These are phyloP conservation scores for Mythimna impura DNA, from an alignment of 2,888 invertebrate species.

Conservation along the genomic window DNA sequence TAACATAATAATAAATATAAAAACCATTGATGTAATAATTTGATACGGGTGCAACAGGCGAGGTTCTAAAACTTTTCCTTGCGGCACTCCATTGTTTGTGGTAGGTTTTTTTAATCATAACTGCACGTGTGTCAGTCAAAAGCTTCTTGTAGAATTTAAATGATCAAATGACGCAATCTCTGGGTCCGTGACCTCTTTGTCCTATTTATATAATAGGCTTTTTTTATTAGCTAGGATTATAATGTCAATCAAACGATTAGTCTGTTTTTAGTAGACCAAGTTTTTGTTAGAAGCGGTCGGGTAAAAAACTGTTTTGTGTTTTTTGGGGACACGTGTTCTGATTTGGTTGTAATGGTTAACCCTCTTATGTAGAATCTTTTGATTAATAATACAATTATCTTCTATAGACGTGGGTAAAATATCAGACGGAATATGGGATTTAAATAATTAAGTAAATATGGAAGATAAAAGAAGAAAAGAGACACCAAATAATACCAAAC, in stretches of 20 bases:
- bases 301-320: constrained; percentile 47
- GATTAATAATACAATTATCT: neutral
- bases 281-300: constrained; percentile 47
- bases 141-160: constrained; percentile 60
- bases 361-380: neutral
- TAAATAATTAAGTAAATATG: neutral
- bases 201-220: constrained; percentile 59
- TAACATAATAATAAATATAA: neutral
- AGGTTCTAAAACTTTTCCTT: constrained; percentile 46
- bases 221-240: constrained; percentile 57
- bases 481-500: neutral
- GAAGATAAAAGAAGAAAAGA: neutral
- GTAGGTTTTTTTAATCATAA: constrained; percentile 55
- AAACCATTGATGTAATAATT: constrained; percentile 3
- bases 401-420: no score
- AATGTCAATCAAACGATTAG: constrained; percentile 65
- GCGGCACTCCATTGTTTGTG: constrained; percentile 56
- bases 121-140: constrained; percentile 60
- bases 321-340: constrained; percentile 50
- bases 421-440: no score
- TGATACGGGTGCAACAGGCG: neutral
- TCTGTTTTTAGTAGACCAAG: constrained; percentile 45
- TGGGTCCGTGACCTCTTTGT: constrained; percentile 63
- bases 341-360: constrained; percentile 27
- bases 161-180: constrained; percentile 54